These are phyloP conservation scores for Lota lota DNA, from an alignment of 2,113 vertebrate genomes.

Conservation along the genomic window DNA sequence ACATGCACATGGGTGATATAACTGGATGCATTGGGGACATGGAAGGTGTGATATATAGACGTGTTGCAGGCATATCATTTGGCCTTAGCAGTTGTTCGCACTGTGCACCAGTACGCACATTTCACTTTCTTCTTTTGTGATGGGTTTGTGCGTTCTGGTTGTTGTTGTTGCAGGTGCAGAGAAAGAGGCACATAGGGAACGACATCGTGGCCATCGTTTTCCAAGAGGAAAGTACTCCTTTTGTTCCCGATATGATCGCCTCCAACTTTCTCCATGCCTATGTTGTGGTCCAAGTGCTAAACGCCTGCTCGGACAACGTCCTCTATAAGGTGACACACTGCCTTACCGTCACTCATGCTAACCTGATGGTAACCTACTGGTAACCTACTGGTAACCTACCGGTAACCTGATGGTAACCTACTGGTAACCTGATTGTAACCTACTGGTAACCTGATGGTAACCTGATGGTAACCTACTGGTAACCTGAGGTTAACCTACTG, in stretches of 20 bases:
- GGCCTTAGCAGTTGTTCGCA: neutral
- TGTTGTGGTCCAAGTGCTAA: slow-evolving; percentile 89
- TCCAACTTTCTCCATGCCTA: slow-evolving; percentile 97
- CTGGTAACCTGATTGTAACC: too few relatives aligned
- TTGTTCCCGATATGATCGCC: slow-evolving; percentile 98
- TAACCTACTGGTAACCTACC: too few relatives aligned
- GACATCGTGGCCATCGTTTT: slow-evolving; percentile 96
- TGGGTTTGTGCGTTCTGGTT: neutral
- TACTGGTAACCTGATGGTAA: too few relatives aligned
- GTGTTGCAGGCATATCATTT: neutral
- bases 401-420: neutral
- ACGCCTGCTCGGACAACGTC: slow-evolving; percentile 74
- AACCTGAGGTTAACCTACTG: too few relatives aligned
- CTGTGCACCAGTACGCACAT: neutral
- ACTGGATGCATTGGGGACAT: neutral
- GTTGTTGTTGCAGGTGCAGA: slow-evolving; percentile 81
- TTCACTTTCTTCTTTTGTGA: neutral
- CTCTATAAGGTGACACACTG: slow-evolving; percentile 83
- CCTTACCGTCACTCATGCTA: neutral
- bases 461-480: too few relatives aligned
- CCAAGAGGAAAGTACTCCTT: slow-evolving; percentile 96
- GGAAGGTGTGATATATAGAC: neutral
- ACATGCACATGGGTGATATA: neutral
- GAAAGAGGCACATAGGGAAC: slow-evolving; percentile 96
- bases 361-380: too few relatives aligned